Conservation (phyloP, 2,113 vertebrate species). For the Cyprinus carpio region DNA sequence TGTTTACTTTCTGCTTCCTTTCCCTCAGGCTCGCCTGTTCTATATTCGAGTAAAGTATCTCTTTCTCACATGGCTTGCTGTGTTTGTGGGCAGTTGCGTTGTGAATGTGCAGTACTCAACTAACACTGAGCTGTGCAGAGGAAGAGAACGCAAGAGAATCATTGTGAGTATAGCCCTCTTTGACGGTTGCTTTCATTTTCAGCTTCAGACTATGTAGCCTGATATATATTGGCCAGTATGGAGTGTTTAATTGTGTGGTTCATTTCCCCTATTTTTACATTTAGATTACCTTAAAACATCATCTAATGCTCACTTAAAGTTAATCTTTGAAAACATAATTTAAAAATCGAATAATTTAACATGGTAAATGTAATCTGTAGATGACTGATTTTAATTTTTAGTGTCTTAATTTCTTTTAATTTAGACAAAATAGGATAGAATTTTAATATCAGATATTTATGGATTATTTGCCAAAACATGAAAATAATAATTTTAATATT, state of each 20-base stretch:
- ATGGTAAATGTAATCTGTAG: background rate
- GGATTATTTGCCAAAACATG: background rate
- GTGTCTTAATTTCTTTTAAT: too few relatives aligned
- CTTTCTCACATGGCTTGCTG: conserved; percentile 93
- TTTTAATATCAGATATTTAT: background rate
- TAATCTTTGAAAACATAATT: background rate
- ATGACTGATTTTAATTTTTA: background rate
- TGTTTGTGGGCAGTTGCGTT: conserved; percentile 96
- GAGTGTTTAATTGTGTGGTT: background rate
- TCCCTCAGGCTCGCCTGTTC: conserved; percentile 84
- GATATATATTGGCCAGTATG: background rate
- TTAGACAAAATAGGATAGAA: too few relatives aligned
- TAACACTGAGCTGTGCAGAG: conserved; percentile 94
- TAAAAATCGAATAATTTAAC: background rate
- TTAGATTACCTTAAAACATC: background rate
- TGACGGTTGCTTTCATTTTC: background rate
- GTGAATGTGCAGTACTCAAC: conserved; percentile 92
- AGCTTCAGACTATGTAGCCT: background rate
- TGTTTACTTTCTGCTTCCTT: background rate
- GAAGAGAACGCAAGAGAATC: conserved; percentile 90
- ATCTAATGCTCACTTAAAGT: background rate
- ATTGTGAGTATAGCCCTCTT: conserved; percentile 82
- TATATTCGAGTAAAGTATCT: conserved; percentile 92
- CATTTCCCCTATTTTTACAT: background rate
- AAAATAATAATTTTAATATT: background rate